Evolutionary conservation across 2,113 vertebrate species (phyloP).

Genomic region (Mus musculus): DNA sequence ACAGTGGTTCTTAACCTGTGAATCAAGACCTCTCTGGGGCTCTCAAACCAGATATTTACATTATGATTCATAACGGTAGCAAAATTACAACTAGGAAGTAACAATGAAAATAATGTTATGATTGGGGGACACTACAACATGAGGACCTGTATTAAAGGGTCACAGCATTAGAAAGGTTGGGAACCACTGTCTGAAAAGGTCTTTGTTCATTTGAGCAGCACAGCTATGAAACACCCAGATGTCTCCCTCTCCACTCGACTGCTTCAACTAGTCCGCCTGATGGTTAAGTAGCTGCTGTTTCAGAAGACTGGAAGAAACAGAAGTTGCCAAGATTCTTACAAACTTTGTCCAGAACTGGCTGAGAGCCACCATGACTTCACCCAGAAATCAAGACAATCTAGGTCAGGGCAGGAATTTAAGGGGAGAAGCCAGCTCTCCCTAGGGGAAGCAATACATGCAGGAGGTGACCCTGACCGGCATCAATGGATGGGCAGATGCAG

Average conservation of each 20-base stretch:
- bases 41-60: neutral
- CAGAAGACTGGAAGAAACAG: neutral
- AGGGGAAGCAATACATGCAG: fast-evolving
- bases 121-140: neutral
- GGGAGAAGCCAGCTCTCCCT: neutral
- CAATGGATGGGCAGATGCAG: neutral
- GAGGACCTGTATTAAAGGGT: neutral
- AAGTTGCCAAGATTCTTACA: neutral
- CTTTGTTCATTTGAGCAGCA: neutral
- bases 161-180: neutral
- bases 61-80: neutral
- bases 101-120: neutral
- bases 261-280: too few relatives aligned
- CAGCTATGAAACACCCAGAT: neutral
- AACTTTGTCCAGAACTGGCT: neutral
- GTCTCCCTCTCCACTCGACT: neutral
- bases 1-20: neutral
- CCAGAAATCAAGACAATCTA: neutral
- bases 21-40: neutral
- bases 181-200: neutral
- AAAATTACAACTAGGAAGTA: neutral
- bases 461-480: neutral
- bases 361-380: neutral
- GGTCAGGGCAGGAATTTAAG: neutral
- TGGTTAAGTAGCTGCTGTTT: neutral